phyloP scores from a whole-genome alignment of 2,113 vertebrate species.

The Phylloscopus trochilus region DNA sequence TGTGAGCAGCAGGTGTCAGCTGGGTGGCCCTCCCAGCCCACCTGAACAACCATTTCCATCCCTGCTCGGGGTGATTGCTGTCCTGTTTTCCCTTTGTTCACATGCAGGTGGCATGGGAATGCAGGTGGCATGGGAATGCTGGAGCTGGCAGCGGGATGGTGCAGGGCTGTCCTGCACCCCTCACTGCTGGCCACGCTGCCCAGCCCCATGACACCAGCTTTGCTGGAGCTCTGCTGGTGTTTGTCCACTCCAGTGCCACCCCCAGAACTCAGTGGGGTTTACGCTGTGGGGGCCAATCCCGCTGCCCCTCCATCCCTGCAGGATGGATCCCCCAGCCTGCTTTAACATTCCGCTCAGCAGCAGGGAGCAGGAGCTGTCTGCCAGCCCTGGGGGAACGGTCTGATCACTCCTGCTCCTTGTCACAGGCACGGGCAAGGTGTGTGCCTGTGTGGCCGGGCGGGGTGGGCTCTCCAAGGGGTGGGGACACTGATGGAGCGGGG shows the following conservation, averaged over 20 bases:
- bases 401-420: background rate
- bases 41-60: background rate
- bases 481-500: accelerated
- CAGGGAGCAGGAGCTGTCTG: background rate
- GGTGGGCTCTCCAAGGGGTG: background rate
- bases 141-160: background rate
- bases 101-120: background rate
- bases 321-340: background rate
- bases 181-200: accelerated
- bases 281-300: accelerated
- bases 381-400: background rate
- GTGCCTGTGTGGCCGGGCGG: accelerated
- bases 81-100: constrained; percentile 26
- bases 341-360: background rate
- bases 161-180: background rate
- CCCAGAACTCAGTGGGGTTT: background rate
- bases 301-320: accelerated
- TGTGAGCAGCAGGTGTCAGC: background rate
- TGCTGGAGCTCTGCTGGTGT: background rate
- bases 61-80: background rate
- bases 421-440: accelerated
- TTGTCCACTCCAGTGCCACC: background rate
- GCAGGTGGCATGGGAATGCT: background rate
- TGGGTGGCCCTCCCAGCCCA: background rate
- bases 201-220: background rate